These are phyloP conservation scores for Papilio elwesi DNA, from an alignment of 2,888 invertebrate species.

Conservation along the genomic window DNA sequence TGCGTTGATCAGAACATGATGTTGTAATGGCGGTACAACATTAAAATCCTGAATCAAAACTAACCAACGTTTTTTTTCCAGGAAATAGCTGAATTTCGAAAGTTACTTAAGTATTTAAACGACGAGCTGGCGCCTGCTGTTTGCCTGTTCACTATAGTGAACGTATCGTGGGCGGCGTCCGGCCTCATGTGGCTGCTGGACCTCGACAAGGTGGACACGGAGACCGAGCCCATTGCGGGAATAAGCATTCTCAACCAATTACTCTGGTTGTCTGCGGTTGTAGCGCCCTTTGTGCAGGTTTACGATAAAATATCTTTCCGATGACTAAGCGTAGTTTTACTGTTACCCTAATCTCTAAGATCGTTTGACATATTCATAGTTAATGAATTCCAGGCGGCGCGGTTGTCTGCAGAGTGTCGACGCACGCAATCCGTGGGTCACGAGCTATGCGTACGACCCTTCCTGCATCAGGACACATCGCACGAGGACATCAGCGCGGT, in stretches of 20 bases:
- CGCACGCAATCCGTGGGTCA: constrained; percentile 90
- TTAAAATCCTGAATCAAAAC: no score
- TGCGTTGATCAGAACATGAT: no score
- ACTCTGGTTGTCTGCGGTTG: constrained; percentile 86
- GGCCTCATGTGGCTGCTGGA: constrained; percentile 88
- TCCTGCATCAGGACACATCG: constrained; percentile 91
- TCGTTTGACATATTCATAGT: neutral
- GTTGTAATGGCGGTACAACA: no score
- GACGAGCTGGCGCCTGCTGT: constrained; percentile 90
- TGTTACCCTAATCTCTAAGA: neutral
- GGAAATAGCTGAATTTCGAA: constrained; percentile 92
- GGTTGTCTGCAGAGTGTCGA: constrained; percentile 88
- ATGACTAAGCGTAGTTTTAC: no score
- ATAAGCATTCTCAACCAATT: constrained; percentile 85
- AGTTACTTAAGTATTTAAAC: constrained; percentile 90
- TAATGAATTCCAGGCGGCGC: constrained; percentile 86
- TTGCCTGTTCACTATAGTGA: constrained; percentile 90
- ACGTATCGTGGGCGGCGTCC: constrained; percentile 89
- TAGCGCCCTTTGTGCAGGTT: constrained; percentile 89
- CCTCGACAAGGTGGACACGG: constrained; percentile 84
- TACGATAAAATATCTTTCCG: no score
- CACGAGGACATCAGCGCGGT: constrained; percentile 90
- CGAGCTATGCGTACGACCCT: constrained; percentile 90
- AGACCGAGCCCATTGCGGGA: constrained; percentile 83
- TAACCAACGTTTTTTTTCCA: constrained; percentile 57